Base-by-base conservation (phyloP, 2,888 invertebrate species). In the Polia nebulosa region DNA sequence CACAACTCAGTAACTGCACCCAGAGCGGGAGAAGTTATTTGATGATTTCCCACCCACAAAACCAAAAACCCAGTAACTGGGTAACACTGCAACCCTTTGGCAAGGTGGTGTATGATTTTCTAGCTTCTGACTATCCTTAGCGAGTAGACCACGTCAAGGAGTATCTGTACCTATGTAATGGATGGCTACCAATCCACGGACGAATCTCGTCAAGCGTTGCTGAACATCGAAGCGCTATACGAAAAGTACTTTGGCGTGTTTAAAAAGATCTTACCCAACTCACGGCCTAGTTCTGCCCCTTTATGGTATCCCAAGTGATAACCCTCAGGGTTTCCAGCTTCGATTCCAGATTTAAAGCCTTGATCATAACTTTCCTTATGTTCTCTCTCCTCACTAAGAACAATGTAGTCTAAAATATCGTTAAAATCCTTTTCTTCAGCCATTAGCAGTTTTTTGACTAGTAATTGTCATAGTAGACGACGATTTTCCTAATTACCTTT, bases 271-370 rank as follows among this genome's bases (percentile, higher is more conserved):
- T 83, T 89, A 93, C 94, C 95, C 55, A 98, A 91, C 92, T 98
- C 98, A 53, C 97, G 96, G 4, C 98, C 98, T 22, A 98, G 87
- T 88, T 97, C 97, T 60, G 97, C 96, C 13, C 98, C 98, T 90
- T 97, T 96, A 76, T 98, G 97, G 88, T 97, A 98, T 2, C 98
- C 98, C 72, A 97, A 92, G 89, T 97, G 97, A 88, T 96, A 97
- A 2, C 97, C 97, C 87, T 97, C 97, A 22, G 96, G 87, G 83
- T 96, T 97, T 5, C 97, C 97, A 83, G 97, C 96, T 39, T 92
- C 90, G 58, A 90, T 90, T 1, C 98, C 98, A 80, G 96, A 96
- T 69, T 93, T 87, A 75, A 95, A 97, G 7, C 98, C 98, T 92
- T 98, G 97, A 61, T 96, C 89, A 89, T 97, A 98, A 66, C 97